Evolutionary conservation across 2,113 vertebrate species (phyloP).

Genomic region (Platysteira castanea): DNA sequence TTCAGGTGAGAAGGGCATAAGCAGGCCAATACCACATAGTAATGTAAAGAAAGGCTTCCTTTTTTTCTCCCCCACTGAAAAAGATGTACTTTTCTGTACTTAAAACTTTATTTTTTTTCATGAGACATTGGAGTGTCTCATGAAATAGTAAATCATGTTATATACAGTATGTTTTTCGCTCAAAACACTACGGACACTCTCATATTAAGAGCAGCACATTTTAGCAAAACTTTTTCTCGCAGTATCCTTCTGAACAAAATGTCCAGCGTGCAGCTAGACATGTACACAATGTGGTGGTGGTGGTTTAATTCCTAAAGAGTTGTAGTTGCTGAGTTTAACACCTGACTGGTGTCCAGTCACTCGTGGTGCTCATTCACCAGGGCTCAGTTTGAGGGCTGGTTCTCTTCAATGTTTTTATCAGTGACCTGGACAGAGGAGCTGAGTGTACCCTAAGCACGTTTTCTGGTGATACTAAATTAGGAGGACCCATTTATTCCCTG

Average conservation of each 20-base stretch:
- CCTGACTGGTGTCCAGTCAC: not conserved
- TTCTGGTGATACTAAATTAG: not conserved
- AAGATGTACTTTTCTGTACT: not conserved
- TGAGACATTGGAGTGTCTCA: not conserved
- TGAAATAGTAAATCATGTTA: not conserved
- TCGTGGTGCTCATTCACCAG: not conserved
- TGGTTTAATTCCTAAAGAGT: not conserved
- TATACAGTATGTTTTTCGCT: not conserved
- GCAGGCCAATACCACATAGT: not conserved
- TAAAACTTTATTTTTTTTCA: not conserved
- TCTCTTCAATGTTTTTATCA: not conserved
- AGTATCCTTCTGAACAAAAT: not conserved
- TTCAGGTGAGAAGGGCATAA: not conserved
- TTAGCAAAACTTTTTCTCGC: not conserved
- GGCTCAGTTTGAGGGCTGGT: not conserved
- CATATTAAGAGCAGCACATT: not conserved
- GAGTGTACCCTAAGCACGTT: not conserved
- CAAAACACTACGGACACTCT: not conserved
- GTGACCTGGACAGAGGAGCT: not conserved
- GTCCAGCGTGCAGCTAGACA: not conserved
- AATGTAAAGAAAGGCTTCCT: not conserved
- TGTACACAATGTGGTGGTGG: too few relatives aligned
- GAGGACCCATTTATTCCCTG: not conserved
- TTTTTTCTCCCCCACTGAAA: not conserved
- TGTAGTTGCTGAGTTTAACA: not conserved